Conservation (phyloP, 35 echinoderm and acorn worm species). For the Apostichopus californicus region DNA sequence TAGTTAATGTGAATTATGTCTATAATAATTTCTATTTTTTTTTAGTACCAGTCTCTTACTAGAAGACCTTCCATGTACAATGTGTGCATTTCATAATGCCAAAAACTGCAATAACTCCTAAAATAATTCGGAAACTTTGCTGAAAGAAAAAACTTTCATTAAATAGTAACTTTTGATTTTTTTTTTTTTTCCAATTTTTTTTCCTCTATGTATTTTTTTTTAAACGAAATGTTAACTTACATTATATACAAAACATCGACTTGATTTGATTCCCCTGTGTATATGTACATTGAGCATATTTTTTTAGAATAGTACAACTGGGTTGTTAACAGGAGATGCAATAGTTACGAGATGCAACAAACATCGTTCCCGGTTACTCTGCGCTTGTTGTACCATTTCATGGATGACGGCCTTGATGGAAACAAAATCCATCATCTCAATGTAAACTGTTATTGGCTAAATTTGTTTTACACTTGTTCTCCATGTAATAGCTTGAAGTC, state of each 20-base stretch:
- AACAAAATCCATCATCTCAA: too few relatives aligned
- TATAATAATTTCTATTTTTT: too few relatives aligned
- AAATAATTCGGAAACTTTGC: neutral
- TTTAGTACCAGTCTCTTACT: neutral
- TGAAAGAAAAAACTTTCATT: neutral
- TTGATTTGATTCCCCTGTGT: neutral
- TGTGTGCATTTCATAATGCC: neutral
- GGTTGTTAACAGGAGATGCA: too few relatives aligned
- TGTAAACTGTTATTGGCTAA: too few relatives aligned
- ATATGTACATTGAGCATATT: slow-evolving; percentile 8
- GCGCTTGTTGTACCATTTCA: too few relatives aligned
- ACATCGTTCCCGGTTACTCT: too few relatives aligned
- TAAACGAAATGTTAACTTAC: slow-evolving; percentile 44
- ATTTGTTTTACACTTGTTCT: too few relatives aligned
- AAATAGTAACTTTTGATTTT: slow-evolving; percentile 38
- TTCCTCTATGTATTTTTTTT: neutral
- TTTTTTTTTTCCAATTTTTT: neutral
- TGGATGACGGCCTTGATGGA: too few relatives aligned
- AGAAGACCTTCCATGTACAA: neutral
- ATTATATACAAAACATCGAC: slow-evolving; percentile 46
- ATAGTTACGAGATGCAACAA: too few relatives aligned
- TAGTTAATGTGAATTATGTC: neutral
- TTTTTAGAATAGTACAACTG: neutral
- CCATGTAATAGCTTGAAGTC: too few relatives aligned
- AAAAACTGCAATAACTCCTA: neutral